phyloP scores from a whole-genome alignment of 2,888 invertebrate species.

The Macropis europaea region DNA sequence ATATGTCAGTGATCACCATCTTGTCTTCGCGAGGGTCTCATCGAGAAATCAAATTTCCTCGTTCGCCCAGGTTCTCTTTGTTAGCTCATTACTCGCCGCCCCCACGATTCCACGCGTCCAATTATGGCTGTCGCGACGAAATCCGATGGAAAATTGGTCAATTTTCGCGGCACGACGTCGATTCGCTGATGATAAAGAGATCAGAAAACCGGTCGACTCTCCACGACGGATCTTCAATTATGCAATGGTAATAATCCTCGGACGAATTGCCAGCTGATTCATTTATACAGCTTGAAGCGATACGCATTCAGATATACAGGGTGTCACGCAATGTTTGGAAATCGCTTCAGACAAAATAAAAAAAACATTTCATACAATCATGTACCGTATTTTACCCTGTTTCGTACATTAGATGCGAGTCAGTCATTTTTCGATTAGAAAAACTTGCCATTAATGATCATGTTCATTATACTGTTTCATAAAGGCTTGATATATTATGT shows the following conservation, averaged over 20 bases:
- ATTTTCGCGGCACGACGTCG: slow-evolving; percentile 56
- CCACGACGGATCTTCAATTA: slow-evolving; percentile 7
- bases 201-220: neutral
- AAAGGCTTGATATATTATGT: no score
- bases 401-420: no score
- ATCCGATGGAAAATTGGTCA: slow-evolving; percentile 41
- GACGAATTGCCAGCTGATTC: neutral
- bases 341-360: no score
- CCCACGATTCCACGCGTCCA: slow-evolving; percentile 22
- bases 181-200: slow-evolving; percentile 31
- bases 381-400: no score
- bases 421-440: no score
- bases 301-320: no score
- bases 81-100: slow-evolving; percentile 44
- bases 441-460: no score
- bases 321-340: no score
- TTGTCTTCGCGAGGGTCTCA: neutral
- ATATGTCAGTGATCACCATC: no score
- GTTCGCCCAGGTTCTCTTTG: slow-evolving; percentile 1
- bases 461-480: no score
- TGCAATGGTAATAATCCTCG: slow-evolving; percentile 5
- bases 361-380: no score
- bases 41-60: no score
- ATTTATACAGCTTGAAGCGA: slow-evolving; percentile 4
- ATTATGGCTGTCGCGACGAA: slow-evolving; percentile 46